Percentiles rank a stretch among this genome's conserved stretches.
These are phyloP conservation scores for Microhierax caerulescens DNA, from an alignment of 2,797 vertebrate genomes.

Conservation along the genomic window DNA sequence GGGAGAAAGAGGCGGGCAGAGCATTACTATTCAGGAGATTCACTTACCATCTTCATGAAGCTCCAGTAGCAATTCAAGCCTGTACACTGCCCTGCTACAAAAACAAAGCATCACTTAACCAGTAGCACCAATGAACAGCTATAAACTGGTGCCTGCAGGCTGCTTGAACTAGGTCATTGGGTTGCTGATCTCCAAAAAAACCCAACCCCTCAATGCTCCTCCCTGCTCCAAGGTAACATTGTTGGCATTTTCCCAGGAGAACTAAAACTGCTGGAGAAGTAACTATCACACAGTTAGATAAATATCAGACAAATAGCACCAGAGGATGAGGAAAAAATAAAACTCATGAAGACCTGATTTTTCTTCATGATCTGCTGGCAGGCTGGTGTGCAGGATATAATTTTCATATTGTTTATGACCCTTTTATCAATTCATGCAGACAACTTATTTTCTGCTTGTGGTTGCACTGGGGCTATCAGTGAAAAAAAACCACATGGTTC, in stretches of 20 bases:
- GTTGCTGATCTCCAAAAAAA: not conserved
- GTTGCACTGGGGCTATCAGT: not conserved
- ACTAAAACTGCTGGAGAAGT: not conserved
- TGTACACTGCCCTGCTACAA: not conserved
- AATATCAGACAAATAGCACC: not conserved
- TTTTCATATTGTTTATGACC: not conserved
- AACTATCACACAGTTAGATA: not conserved
- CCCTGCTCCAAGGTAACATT: not conserved
- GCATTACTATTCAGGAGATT: not conserved
- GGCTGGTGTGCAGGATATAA: not conserved
- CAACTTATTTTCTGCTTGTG: not conserved
- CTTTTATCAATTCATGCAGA: not conserved
- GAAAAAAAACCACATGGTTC: not conserved
- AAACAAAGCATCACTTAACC: not conserved
- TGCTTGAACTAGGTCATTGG: not conserved
- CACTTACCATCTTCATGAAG: not conserved
- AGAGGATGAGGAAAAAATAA: not conserved
- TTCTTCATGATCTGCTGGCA: not conserved
- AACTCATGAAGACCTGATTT: not conserved
- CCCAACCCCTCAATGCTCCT: not conserved
- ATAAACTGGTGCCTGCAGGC: not conserved
- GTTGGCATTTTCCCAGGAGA: not conserved
- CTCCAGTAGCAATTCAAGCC: not conserved
- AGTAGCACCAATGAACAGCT: not conserved
- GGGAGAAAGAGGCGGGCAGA: not conserved